These are phyloP conservation scores for Spheniscus mendiculus DNA, from an alignment of 2,113 vertebrate genomes.

Conservation along the genomic window DNA sequence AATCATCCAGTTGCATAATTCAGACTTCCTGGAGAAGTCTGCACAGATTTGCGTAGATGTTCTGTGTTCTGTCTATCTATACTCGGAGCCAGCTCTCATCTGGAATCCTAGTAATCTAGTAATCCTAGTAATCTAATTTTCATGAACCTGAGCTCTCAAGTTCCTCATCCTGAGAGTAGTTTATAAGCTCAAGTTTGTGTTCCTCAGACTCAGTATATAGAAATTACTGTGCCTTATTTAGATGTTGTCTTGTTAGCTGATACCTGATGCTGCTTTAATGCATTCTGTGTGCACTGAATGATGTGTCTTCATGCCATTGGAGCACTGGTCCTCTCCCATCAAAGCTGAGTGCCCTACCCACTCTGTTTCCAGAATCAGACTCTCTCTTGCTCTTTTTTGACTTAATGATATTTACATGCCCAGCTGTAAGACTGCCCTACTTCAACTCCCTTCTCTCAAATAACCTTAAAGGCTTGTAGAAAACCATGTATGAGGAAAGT, in stretches of 20 bases:
- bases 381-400: not conserved
- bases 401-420: not conserved
- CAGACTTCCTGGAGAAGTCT: slow-evolving; percentile 47
- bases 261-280: not conserved
- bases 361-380: not conserved
- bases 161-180: not conserved
- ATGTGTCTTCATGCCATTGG: not conserved
- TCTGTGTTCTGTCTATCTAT: slow-evolving; percentile 13
- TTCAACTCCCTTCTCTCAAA: not conserved
- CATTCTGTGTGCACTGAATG: not conserved
- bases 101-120: slow-evolving; percentile 47
- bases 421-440: not conserved
- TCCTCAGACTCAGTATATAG: not conserved
- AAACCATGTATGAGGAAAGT: not conserved
- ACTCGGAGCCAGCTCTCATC: slow-evolving; percentile 12
- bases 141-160: slow-evolving; percentile 30
- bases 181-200: not conserved
- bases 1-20: slow-evolving; percentile 46
- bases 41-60: slow-evolving; percentile 51
- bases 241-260: not conserved
- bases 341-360: not conserved
- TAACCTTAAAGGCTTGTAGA: not conserved
- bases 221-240: slow-evolving; percentile 23
- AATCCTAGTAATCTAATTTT: slow-evolving; percentile 61
- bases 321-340: not conserved